These are phyloP conservation scores for Popillia japonica DNA, from an alignment of 1,140 invertebrate species.

Conservation along the genomic window DNA sequence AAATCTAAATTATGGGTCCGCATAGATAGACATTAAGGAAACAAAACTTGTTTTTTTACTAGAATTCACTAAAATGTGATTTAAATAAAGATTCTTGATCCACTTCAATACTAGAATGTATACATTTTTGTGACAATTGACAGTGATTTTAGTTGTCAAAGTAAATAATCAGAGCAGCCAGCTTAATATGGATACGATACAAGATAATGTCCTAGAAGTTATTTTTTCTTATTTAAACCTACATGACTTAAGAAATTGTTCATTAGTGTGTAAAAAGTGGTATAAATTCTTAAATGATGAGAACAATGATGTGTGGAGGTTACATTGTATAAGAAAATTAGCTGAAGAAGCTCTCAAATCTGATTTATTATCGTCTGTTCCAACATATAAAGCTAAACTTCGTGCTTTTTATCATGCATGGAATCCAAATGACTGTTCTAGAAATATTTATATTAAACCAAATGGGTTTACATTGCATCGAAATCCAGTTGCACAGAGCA, in stretches of 20 bases:
- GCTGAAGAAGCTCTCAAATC: constrained; percentile 92
- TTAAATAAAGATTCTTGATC: too few relatives aligned
- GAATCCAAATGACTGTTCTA: constrained; percentile 96
- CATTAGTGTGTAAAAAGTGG: constrained; percentile 95
- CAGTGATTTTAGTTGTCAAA: constrained; percentile 33
- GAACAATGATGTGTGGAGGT: constrained; percentile 95
- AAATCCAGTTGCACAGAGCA: constrained; percentile 98
- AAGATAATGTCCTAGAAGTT: constrained; percentile 87
- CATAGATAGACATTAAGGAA: too few relatives aligned
- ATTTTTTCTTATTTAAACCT: constrained; percentile 94
- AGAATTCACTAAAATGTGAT: too few relatives aligned
- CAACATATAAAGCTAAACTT: constrained; percentile 93
- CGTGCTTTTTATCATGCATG: constrained; percentile 95
- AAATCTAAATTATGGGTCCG: too few relatives aligned
- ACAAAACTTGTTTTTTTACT: too few relatives aligned
- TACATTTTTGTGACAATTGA: not conserved
- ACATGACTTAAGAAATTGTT: constrained; percentile 86
- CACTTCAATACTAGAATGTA: not conserved
- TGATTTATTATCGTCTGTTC: constrained; percentile 87
- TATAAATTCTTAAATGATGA: constrained; percentile 90
- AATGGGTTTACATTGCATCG: constrained; percentile 97
- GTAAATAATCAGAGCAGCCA: constrained; percentile 1
- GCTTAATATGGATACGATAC: constrained; percentile 58
- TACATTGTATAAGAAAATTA: constrained; percentile 87
- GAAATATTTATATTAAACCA: constrained; percentile 96